Evolutionary conservation across 2,113 vertebrate genomes (phyloP), one percentile per base, ranked within the genome.

Genomic region (Chlorodrepanis virens): DNA sequence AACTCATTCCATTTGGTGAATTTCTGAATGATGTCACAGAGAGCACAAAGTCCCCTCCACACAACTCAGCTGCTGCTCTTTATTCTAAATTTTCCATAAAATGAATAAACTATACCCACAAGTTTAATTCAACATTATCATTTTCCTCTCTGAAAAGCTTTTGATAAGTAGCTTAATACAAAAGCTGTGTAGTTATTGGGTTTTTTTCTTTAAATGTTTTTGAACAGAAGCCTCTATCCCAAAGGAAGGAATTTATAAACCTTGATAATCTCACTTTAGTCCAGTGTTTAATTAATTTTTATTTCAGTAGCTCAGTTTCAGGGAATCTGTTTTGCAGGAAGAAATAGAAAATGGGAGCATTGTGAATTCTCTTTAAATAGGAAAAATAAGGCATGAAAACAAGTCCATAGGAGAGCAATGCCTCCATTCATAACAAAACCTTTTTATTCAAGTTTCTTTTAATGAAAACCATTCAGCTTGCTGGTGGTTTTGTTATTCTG

Each of bases 221-320:
- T 79, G 0, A 70, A 59, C 37, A 81, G 47, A 87, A 72, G 13
- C 19, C 29, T 88, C 28, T n/a, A 1, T 83, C 82, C 75, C 93
- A 76, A 69, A 70, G 49, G 83, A 69, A 70, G 65, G 65, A 60
- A 74, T 74, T 93, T 80, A 54, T 88, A 76, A 93, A 88, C 65
- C 59, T 31, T 3, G 12, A 74, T 81, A 94, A 93, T 95, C 74
- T 93, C 69, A 63, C 50, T 95, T 86, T 52, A 93, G 56, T 54
- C 33, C 1, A 1, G 78, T 14, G 16, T 88, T 96, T 91, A 96
- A 96, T 94, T 97, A 97, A 90, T 90, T 95, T 96, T 95, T 93
- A 94, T 94, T 96, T 91, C 71, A 45, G 27, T 95, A 92, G 56
- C 67, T 90, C 57, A 31, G 0, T 89, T 97, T 93, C 22, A 39